A percentile compares a stretch with the other conserved stretches of the same genome.
Conservation (phyloP, 2,113 vertebrate genomes). For the Pachycephala philippinensis region DNA sequence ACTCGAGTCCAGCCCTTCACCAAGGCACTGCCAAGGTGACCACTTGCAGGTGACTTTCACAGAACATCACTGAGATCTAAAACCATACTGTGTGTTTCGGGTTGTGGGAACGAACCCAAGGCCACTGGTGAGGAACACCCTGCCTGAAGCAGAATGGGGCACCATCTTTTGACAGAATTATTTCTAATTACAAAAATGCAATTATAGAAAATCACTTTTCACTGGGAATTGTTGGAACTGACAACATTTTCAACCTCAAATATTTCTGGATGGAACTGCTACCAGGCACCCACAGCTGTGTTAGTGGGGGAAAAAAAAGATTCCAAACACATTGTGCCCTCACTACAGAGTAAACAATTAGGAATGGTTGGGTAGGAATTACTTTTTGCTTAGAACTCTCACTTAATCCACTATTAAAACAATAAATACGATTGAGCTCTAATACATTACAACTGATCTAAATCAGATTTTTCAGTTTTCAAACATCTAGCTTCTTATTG, state of each 20-base stretch:
- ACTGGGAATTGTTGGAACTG: not conserved
- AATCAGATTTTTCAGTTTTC: not conserved
- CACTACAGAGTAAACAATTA: not conserved
- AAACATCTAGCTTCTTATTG: not conserved
- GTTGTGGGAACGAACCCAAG: not conserved
- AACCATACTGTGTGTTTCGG: not conserved
- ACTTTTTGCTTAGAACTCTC: not conserved
- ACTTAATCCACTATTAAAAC: not conserved
- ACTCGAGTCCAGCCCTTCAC: not conserved
- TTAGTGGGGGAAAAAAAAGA: not conserved
- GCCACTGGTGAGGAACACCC: not conserved
- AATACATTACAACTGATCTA: not conserved
- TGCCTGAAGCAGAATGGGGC: not conserved
- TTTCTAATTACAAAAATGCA: not conserved
- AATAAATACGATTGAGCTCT: not conserved
- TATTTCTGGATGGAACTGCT: not conserved
- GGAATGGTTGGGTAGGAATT: not conserved
- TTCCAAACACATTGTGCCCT: not conserved
- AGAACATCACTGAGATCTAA: not conserved
- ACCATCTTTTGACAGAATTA: not conserved
- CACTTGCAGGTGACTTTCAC: not conserved
- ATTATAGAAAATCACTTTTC: not conserved
- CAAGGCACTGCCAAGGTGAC: not conserved
- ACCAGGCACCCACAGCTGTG: not conserved
- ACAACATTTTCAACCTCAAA: not conserved